Base-by-base conservation (phyloP, 2,797 vertebrate species). In the Benthosema pterotum region DNA sequence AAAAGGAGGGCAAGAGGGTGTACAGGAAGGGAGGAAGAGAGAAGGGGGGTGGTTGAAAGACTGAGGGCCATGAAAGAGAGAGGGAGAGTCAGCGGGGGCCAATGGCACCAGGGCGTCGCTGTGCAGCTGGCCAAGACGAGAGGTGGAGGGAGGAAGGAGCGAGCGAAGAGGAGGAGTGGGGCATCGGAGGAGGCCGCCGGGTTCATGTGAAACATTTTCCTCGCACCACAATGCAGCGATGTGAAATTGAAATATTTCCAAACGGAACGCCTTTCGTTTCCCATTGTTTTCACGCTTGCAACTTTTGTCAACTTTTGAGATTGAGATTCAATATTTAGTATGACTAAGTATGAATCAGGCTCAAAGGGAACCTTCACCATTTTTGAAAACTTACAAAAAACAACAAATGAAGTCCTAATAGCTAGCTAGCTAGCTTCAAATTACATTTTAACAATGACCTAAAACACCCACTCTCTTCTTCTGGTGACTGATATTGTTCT, bases 11-110 rank as follows among this genome's bases (percentile, higher is more conserved):
- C 22, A 9, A 2, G 32, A 38, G 32, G 8, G 32, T 74, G 60
- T 55, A 71, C 86, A 88, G 89, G 89, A 90, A 86, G 89, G 83
- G 85, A 84, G 89, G 87, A 88, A 87, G 84, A 84, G 72, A 38
- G 83, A 69, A 25, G 22, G 32, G 32, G 71, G 75, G n/a, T 16
- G 49, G 69, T 46, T 80, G 70, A 90, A 89, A 83, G 84, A 85
- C 65, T 14, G 13, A 76, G 64, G 62, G 83, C 73, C 80, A 83
- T 87, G 87, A 88, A 84, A 88, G 83, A 69, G 68, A 77, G 63
- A 50, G 73, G 76, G 63, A 52, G 73, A 25, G 22, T 25, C 76
- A 47, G 57, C 70, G 79, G 32, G 32, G 32, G 87, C 88, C 84
- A 85, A 88, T 72, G 81, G 73, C 76, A 82, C 77, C 78, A 83